Evolutionary conservation across 2,888 invertebrate genomes (phyloP), one percentile per base, ranked within the genome.

Genomic region (Tachystola acroxantha): DNA sequence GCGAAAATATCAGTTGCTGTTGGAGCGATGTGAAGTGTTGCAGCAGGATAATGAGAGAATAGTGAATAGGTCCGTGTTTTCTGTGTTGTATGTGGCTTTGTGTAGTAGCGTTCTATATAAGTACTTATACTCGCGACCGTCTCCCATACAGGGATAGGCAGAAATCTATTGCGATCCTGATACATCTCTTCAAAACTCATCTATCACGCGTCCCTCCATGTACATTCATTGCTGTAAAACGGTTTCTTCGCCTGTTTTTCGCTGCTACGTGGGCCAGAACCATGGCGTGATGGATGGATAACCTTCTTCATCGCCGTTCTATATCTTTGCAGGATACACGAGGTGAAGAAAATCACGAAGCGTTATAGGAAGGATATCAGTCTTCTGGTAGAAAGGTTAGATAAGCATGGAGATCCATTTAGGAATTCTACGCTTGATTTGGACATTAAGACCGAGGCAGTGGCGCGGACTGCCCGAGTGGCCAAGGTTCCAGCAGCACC

Each of bases 41-140:
- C 93, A 93, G 64, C 92, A 93, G 89, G 91, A 93, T 64, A 94
- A 93, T 71, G 93, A 93, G 68, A 89, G 92, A 72, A 82, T 93
- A 48, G 91, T 93, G 39, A 89, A 89, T 76, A 89, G 90, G 90
- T 90, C 65, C 57, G 72, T 68, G 55, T 65, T 64, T 53, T 45
- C 32, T 29, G 40, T 42, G 47, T 49, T 50, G 51, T 48, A 39
- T 36, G 41, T 41, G 43, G 52, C 13, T 36, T 50, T 45, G 42
- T 53, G 36, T 55, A 45, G 45, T 53, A 52, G 36, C 36, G 40
- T 27, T 46, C 35, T n/a, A n/a, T n/a, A n/a, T n/a, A n/a, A n/a
- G n/a, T n/a, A n/a, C n/a, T n/a, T n/a, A n/a, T n/a, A n/a, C n/a
- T n/a, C n/a, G n/a, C n/a, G n/a, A n/a, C n/a, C n/a, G n/a, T n/a